phyloP scores from a whole-genome alignment of 2,113 vertebrate species.

The Leucoraja erinaceus region DNA sequence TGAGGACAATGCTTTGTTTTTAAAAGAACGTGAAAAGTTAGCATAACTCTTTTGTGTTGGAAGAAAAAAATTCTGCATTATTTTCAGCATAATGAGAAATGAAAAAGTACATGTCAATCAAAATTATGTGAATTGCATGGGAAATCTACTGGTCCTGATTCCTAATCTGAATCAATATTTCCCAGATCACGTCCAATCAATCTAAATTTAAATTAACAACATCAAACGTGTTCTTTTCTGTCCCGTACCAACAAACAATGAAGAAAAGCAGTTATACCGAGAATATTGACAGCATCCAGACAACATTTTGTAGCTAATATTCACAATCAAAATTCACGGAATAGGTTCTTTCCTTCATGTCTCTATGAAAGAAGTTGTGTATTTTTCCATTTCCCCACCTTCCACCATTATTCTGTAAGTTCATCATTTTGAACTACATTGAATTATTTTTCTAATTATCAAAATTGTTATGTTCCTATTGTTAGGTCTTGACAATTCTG shows the following conservation, averaged over 20 bases:
- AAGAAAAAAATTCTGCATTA: neutral
- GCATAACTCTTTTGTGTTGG: neutral
- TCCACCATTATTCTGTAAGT: neutral
- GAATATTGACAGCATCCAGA: neutral
- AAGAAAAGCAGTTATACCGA: neutral
- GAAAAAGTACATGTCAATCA: neutral
- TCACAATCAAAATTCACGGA: neutral
- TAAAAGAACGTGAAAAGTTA: neutral
- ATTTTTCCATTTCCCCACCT: neutral
- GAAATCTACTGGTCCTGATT: neutral
- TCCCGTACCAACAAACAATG: neutral
- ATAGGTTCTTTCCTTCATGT: too few species aligned
- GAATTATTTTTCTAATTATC: neutral
- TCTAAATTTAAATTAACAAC: neutral
- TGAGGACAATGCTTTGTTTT: neutral
- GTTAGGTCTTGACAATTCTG: too few species aligned
- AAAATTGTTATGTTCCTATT: too few species aligned
- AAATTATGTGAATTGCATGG: neutral
- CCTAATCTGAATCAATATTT: neutral
- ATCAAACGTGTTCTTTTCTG: neutral
- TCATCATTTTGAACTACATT: neutral
- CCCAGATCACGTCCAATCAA: neutral
- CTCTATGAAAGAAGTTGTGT: neutral
- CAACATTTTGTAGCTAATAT: neutral
- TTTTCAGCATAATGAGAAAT: neutral